These are phyloP conservation scores for Pectinophora gossypiella DNA, from an alignment of 1,140 invertebrate genomes.

Conservation along the genomic window DNA sequence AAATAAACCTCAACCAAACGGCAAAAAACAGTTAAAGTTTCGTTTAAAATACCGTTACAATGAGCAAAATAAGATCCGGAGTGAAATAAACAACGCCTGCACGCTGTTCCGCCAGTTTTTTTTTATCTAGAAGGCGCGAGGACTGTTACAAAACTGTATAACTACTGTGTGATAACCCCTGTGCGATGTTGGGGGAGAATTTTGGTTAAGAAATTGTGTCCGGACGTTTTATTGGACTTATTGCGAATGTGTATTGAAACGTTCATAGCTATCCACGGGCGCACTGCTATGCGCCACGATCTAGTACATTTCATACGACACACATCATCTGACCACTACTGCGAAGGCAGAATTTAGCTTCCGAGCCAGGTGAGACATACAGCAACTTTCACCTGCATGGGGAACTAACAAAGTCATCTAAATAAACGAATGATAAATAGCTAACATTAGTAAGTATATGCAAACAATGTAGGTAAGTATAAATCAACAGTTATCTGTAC, in stretches of 20 bases:
- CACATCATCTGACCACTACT: conserved; percentile 74
- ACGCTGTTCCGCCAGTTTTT: conserved; percentile 18
- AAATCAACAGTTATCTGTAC: too few relatives aligned
- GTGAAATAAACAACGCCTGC: conserved; percentile 51
- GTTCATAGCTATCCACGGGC: conserved; percentile 72
- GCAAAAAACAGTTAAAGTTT: not conserved
- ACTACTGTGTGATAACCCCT: conserved; percentile 54
- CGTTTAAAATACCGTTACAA: conserved; percentile 31
- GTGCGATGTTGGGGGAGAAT: conserved; percentile 67
- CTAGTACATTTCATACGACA: conserved; percentile 74
- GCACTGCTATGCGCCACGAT: conserved; percentile 74
- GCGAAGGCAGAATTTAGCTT: conserved; percentile 72
- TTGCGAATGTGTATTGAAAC: conserved; percentile 75
- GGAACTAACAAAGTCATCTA: too few relatives aligned
- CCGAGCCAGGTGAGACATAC: conserved; percentile 47
- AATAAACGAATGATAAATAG: too few relatives aligned
- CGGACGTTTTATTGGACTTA: conserved; percentile 56
- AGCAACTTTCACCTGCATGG: too few relatives aligned
- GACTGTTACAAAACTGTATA: conserved; percentile 55
- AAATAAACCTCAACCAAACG: too few relatives aligned
- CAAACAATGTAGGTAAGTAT: too few relatives aligned
- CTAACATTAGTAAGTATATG: too few relatives aligned
- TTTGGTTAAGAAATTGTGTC: conserved; percentile 61
- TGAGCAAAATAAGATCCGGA: conserved; percentile 66
- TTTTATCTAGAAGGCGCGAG: conserved; percentile 13